Evolutionary conservation across 2,888 invertebrate species (phyloP).

Genomic region (Ischnura elegans): DNA sequence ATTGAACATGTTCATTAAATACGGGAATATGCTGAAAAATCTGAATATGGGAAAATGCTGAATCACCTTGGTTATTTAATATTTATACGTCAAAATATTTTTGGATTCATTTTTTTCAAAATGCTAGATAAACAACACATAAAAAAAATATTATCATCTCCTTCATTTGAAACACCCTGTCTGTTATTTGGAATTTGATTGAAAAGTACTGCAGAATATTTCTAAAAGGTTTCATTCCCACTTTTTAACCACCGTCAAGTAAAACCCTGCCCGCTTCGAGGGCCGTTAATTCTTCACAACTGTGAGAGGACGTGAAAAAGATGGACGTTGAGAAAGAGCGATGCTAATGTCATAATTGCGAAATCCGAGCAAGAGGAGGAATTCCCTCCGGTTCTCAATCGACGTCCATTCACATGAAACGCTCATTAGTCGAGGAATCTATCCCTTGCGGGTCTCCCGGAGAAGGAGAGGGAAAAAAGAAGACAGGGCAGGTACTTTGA

Average conservation of each 20-base stretch:
- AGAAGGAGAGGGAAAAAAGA: background rate
- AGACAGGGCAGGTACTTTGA: background rate
- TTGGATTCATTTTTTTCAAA: too few relatives aligned
- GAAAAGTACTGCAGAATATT: too few relatives aligned
- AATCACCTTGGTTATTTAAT: too few relatives aligned
- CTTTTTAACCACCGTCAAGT: background rate
- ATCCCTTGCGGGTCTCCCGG: background rate
- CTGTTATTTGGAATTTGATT: too few relatives aligned
- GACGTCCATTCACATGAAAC: background rate
- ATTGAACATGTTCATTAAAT: too few relatives aligned
- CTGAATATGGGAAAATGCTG: too few relatives aligned
- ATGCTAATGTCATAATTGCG: conserved; percentile 7
- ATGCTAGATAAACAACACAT: too few relatives aligned
- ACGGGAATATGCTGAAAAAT: too few relatives aligned
- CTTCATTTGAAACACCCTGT: too few relatives aligned
- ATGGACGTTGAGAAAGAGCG: background rate
- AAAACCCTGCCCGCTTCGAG: background rate
- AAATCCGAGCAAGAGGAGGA: background rate
- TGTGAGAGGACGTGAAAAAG: background rate
- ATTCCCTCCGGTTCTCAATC: background rate
- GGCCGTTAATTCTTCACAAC: background rate
- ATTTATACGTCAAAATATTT: too few relatives aligned
- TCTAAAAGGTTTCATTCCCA: background rate
- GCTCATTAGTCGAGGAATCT: conserved; percentile 14
- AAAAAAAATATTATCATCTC: too few relatives aligned